These are phyloP conservation scores for Rhinatrema bivittatum DNA, from an alignment of 2,797 vertebrate species.

Conservation along the genomic window DNA sequence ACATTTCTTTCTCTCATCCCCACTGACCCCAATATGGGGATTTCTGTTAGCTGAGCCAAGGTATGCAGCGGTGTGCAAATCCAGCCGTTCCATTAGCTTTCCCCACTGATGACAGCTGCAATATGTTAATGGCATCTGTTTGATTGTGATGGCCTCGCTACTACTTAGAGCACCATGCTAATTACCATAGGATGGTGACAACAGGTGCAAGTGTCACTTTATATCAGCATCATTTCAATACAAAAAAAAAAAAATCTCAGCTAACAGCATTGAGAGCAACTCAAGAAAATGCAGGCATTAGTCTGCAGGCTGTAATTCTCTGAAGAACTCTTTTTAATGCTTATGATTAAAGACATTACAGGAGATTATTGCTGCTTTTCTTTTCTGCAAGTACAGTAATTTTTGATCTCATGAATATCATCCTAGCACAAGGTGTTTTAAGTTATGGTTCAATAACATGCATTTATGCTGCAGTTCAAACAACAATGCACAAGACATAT, in stretches of 20 bases:
- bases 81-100: constrained; percentile 55
- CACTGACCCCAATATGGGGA: constrained; percentile 60
- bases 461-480: constrained; percentile 36
- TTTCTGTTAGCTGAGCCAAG: constrained; percentile 53
- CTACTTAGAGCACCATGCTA: constrained; percentile 68
- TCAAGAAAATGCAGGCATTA: constrained; percentile 60
- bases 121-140: constrained; percentile 72
- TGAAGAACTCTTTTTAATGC: constrained; percentile 54
- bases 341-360: constrained; percentile 55
- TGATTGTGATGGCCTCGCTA: constrained; percentile 57
- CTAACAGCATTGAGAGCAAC: constrained; percentile 53
- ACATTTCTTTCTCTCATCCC: constrained; percentile 59
- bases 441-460: constrained; percentile 39
- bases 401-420: constrained; percentile 48
- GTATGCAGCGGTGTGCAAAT: constrained; percentile 54
- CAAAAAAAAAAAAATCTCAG: constrained; percentile 62
- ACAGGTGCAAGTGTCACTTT: constrained; percentile 72
- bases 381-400: constrained; percentile 47
- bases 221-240: constrained; percentile 49
- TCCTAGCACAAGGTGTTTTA: constrained; percentile 46
- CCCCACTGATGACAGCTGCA: constrained; percentile 68
- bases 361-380: constrained; percentile 32
- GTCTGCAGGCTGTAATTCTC: constrained; percentile 55
- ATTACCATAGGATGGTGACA: constrained; percentile 70
- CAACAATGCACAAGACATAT: constrained; percentile 29